These are phyloP conservation scores for Rhizomys pruinosus DNA, from an alignment of 2,113 vertebrate species.

Conservation along the genomic window DNA sequence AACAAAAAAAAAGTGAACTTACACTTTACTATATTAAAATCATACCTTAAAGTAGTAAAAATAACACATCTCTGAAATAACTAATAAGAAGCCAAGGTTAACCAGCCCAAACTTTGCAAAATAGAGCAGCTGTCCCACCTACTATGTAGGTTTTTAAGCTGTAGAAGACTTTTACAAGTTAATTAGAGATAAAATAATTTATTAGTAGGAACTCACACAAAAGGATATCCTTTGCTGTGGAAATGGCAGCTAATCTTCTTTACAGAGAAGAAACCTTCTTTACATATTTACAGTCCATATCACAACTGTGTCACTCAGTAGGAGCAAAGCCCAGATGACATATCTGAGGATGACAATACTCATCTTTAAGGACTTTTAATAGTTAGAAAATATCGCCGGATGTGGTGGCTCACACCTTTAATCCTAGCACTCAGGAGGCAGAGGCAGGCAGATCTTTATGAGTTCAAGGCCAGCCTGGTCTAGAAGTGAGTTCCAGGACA, in stretches of 20 bases:
- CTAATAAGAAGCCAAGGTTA: not conserved
- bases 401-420: too few species aligned
- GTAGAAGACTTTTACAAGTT: not conserved
- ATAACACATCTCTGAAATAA: not conserved
- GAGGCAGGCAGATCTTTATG: too few species aligned
- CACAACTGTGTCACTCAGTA: not conserved
- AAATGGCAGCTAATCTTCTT: constrained; percentile 35
- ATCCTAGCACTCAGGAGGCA: too few species aligned
- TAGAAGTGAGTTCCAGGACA: too few species aligned
- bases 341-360: not conserved
- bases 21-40: not conserved
- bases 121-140: not conserved
- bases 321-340: not conserved
- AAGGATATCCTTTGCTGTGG: not conserved
- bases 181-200: not conserved
- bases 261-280: too few species aligned
- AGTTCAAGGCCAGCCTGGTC: too few species aligned
- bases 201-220: not conserved
- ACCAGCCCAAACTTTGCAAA: not conserved
- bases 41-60: not conserved
- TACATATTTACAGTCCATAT: not conserved
- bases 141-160: not conserved
- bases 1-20: not conserved
- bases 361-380: constrained; percentile 19
- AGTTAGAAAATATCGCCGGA: constrained; percentile 13